Base-by-base conservation (phyloP, 2,888 invertebrate species). In the Ectemnius lituratus region DNA sequence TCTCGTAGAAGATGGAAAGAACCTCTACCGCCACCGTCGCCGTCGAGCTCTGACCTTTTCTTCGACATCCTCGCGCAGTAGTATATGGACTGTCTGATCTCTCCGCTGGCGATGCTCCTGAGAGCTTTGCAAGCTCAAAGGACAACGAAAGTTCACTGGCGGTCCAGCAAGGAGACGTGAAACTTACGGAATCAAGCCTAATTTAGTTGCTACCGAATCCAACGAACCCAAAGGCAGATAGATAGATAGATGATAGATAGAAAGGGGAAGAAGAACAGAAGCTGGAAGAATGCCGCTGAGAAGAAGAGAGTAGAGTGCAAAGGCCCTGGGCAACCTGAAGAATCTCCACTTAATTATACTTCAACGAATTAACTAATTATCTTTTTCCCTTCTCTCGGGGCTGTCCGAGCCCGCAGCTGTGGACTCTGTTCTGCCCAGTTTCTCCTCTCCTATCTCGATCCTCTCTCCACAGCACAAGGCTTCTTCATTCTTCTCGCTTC, bases 321-420 rank as follows among this genome's bases (percentile, higher is more conserved):
- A 49, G 45, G 45, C 37, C 45, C 59, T 20, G 28, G 62, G 56
- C 58, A 60, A 52, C 62, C 59, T 61, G 72, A 49, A 59, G 65
- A 70, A 73, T 82, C 79, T 72, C 73, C 76, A 73, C 76, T 78
- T 84, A 83, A 84, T 84, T 84, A 84, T 80, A 79, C 81, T 80
- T 67, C 68, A 75, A 72, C 78, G 78, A 85, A 85, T 85, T 81
- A 85, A 83, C 80, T 85, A 85, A 85, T 85, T 85, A 80, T 82
- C 78, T 72, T 82, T 81, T 80, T 76, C 77, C 61, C 27, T 28
- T 52, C 59, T n/a, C 49, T 47, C 58, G 14, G 20, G 16, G 37
- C 37, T 37, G 37, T 1, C 37, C 37, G 37, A 37, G 28, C 58
- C 47, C 27, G 16, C 13, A 59, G 49, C 62, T 46, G 56, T 72